Evolutionary conservation across 1,140 invertebrate genomes (phyloP).

Genomic region (Drosophila bipectinata): DNA sequence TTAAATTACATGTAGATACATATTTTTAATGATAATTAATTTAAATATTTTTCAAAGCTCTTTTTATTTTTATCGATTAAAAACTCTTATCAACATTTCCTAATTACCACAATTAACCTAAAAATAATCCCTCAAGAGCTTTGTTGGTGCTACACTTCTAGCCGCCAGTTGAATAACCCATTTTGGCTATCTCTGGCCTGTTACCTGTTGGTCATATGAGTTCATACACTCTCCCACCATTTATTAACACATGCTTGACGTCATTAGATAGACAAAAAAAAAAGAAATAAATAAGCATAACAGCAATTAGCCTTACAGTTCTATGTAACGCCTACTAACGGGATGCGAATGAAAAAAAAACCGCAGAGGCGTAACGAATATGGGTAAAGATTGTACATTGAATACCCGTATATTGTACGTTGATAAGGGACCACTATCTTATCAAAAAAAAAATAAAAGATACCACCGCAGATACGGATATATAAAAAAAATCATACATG

Average conservation of each 20-base stretch:
- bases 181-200: background rate
- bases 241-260: constrained; percentile 27
- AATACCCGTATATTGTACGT: constrained; percentile 35
- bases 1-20: too few species aligned
- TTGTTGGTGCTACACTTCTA: background rate
- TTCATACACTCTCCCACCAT: background rate
- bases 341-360: constrained; percentile 3
- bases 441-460: constrained; percentile 41
- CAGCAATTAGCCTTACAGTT: constrained; percentile 35
- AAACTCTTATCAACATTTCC: too few species aligned
- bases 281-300: constrained; percentile 18
- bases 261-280: constrained; percentile 29
- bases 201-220: background rate
- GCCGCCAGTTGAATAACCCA: background rate
- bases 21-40: too few species aligned
- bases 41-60: too few species aligned
- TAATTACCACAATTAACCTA: background rate
- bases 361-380: constrained; percentile 59
- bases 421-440: constrained; percentile 55
- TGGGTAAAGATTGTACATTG: constrained; percentile 39
- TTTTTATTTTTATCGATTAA: too few species aligned
- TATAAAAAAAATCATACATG: background rate
- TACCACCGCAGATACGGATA: constrained; percentile 13
- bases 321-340: constrained; percentile 40
- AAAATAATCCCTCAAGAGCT: background rate